Conservation (phyloP, 2,888 invertebrate species). For the Pyrrhia umbra region DNA sequence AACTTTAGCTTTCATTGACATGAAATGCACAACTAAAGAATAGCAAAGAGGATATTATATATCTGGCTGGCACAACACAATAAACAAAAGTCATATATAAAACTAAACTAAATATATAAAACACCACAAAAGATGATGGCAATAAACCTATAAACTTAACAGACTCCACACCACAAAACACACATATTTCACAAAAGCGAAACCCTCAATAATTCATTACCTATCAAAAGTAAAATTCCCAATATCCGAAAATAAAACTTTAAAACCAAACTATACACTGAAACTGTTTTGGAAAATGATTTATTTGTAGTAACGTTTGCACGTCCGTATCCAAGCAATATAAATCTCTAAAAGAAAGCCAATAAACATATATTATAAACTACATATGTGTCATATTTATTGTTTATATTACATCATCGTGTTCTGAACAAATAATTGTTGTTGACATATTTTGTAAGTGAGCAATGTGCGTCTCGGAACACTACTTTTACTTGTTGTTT, state of each 20-base stretch:
- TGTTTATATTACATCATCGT: constrained; percentile 13
- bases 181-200: constrained; percentile 28
- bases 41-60: too few species aligned
- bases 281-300: constrained; percentile 11
- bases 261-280: constrained; percentile 11
- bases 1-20: too few species aligned
- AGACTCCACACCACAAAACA: background rate
- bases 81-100: background rate
- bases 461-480: background rate
- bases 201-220: constrained; percentile 43
- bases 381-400: background rate
- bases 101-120: background rate
- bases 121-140: background rate
- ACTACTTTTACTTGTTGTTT: background rate
- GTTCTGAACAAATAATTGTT: constrained; percentile 6
- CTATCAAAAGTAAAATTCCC: constrained; percentile 22
- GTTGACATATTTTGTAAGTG: background rate
- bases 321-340: constrained; percentile 13
- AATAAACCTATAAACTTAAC: constrained; percentile 2
- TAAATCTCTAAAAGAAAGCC: background rate
- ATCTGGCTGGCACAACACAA: too few species aligned
- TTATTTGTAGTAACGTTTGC: background rate
- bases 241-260: constrained; percentile 17
- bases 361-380: background rate
- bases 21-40: too few species aligned